Evolutionary conservation across 1,140 invertebrate species (phyloP).

Genomic region (Leptinotarsa lineolata): DNA sequence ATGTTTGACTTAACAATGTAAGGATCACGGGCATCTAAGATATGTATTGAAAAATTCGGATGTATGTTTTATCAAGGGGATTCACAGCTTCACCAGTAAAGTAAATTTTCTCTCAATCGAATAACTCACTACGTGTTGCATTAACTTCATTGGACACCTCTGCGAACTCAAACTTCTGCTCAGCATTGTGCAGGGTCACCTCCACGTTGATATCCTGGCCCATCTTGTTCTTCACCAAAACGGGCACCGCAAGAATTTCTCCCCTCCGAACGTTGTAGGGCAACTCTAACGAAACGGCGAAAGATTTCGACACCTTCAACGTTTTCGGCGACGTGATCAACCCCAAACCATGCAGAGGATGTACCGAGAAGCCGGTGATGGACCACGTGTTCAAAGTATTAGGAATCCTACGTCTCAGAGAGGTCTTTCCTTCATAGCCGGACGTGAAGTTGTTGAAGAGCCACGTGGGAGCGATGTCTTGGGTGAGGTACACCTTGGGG

Average conservation of each 20-base stretch:
- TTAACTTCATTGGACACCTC: constrained; percentile 72
- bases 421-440: constrained; percentile 62
- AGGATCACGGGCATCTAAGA: too few species aligned
- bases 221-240: constrained; percentile 92
- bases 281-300: constrained; percentile 80
- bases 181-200: constrained; percentile 82
- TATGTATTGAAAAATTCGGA: too few species aligned
- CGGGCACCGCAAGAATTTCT: constrained; percentile 87
- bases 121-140: constrained; percentile 61
- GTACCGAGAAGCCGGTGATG: constrained; percentile 86
- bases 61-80: not conserved
- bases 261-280: constrained; percentile 90
- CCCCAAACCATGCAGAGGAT: constrained; percentile 81
- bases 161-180: constrained; percentile 82
- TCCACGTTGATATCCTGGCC: constrained; percentile 77
- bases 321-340: constrained; percentile 73
- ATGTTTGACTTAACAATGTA: too few species aligned
- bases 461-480: constrained; percentile 78
- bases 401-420: constrained; percentile 69
- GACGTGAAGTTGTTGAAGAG: constrained; percentile 82
- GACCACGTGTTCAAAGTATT: constrained; percentile 93
- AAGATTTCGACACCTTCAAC: constrained; percentile 82
- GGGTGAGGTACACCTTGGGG: constrained; percentile 77
- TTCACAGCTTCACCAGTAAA: not conserved
- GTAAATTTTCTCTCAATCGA: not conserved